Percentiles rank a stretch among this genome's conserved stretches.
phyloP scores from a whole-genome alignment of 2,888 invertebrate species.

The Tachina lurida region DNA sequence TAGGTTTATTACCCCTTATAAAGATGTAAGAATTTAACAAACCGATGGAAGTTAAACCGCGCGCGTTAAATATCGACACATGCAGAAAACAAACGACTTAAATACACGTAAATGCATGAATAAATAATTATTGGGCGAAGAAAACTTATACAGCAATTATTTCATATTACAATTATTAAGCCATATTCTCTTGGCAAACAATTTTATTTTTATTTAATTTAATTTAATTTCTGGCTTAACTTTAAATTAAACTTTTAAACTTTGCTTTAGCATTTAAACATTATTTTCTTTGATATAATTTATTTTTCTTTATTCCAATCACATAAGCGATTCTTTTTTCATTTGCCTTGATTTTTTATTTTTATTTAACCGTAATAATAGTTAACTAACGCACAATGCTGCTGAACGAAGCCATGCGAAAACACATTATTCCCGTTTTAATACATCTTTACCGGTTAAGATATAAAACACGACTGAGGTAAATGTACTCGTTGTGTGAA shows the following conservation, averaged over 20 bases:
- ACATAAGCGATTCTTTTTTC: not conserved
- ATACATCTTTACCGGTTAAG: conserved; percentile 81
- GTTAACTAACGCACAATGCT: conserved; percentile 23
- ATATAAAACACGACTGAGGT: conserved; percentile 83
- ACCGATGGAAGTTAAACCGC: conserved; percentile 36
- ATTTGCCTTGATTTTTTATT: not conserved
- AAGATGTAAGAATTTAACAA: not conserved
- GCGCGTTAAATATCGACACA: conserved; percentile 47
- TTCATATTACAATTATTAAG: not conserved
- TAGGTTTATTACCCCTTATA: conserved; percentile 20
- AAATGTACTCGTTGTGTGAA: conserved; percentile 78
- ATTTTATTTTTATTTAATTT: not conserved
- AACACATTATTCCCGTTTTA: conserved; percentile 44
- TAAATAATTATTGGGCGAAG: not conserved
- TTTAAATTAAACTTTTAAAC: too few species aligned
- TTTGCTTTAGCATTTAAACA: not conserved
- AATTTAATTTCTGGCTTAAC: not conserved
- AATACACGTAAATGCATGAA: conserved; percentile 39
- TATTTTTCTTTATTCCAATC: not conserved
- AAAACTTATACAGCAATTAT: not conserved
- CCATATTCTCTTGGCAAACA: not conserved
- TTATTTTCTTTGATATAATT: not conserved
- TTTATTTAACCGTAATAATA: conserved; percentile 45
- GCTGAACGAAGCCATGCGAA: conserved; percentile 1
- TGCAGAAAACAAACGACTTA: conserved; percentile 21